phyloP scores from a whole-genome alignment of 2,888 invertebrate genomes.

The Sericinus montela region DNA sequence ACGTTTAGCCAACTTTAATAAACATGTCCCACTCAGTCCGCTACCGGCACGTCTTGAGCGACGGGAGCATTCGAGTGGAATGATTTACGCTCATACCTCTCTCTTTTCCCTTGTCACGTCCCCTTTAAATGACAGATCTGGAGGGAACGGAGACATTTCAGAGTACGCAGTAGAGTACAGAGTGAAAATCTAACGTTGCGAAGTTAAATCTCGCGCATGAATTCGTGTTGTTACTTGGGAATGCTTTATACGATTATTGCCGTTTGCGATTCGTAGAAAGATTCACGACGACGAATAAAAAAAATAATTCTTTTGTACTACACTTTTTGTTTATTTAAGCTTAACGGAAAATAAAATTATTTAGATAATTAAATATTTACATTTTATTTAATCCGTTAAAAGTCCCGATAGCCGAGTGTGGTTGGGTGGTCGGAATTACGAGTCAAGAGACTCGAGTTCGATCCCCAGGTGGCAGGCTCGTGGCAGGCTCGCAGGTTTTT shows the following conservation, averaged over 20 bases:
- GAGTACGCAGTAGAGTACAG: background rate
- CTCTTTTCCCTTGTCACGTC: slow-evolving; percentile 32
- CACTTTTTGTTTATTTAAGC: too few species aligned
- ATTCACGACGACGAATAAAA: background rate
- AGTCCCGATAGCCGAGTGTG: too few species aligned
- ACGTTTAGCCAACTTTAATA: background rate
- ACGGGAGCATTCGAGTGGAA: slow-evolving; percentile 28
- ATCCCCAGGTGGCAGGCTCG: too few species aligned
- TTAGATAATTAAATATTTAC: too few species aligned
- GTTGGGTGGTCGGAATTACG: too few species aligned
- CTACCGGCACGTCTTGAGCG: slow-evolving; percentile 23
- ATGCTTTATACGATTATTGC: slow-evolving; percentile 13
- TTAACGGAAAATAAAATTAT: too few species aligned
- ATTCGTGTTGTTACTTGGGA: slow-evolving; percentile 5
- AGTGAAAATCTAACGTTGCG: slow-evolving; percentile 9
- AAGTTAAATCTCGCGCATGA: background rate
- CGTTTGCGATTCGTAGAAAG: slow-evolving; percentile 1
- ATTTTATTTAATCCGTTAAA: too few species aligned
- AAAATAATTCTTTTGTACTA: too few species aligned
- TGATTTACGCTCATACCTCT: slow-evolving; percentile 30
- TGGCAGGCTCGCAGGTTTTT: too few species aligned
- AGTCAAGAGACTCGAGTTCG: too few species aligned
- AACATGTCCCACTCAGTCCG: slow-evolving; percentile 14
- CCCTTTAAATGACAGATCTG: slow-evolving; percentile 29
- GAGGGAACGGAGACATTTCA: slow-evolving; percentile 5